These are phyloP conservation scores for Phrynocephalus vlangalii DNA, from an alignment of 2,797 vertebrate species.

Conservation along the genomic window DNA sequence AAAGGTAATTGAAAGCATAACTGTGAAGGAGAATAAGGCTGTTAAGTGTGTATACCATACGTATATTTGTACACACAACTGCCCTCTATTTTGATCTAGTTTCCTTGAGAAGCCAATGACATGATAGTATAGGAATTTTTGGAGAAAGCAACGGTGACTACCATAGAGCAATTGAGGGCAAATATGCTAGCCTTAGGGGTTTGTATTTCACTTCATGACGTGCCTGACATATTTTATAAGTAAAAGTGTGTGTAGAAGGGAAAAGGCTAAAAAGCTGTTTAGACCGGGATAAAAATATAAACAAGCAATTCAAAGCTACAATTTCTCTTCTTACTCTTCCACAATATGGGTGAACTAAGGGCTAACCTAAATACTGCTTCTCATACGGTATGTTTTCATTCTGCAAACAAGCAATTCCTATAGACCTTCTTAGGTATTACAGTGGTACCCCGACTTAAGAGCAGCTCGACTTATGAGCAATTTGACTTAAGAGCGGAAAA, in stretches of 20 bases:
- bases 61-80: no score
- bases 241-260: neutral
- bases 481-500: no score
- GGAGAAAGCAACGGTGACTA: neutral
- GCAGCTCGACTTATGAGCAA: no score
- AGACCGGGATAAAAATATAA: neutral
- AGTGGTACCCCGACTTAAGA: no score
- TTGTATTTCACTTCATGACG: neutral
- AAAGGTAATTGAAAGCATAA: neutral
- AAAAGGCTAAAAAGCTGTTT: neutral
- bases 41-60: fast-evolving
- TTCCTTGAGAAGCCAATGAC: neutral
- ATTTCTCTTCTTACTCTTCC: neutral
- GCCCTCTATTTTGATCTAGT: no score
- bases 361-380: neutral
- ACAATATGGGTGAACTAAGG: neutral
- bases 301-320: neutral
- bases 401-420: neutral
- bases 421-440: neutral
- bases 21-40: fast-evolving
- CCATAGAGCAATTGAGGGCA: neutral
- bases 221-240: neutral
- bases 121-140: neutral
- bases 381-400: neutral
- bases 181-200: no score